Percentiles rank a stretch among this genome's conserved stretches.
Conservation (phyloP, 2,797 vertebrate genomes). For the Simalia tracyae region DNA sequence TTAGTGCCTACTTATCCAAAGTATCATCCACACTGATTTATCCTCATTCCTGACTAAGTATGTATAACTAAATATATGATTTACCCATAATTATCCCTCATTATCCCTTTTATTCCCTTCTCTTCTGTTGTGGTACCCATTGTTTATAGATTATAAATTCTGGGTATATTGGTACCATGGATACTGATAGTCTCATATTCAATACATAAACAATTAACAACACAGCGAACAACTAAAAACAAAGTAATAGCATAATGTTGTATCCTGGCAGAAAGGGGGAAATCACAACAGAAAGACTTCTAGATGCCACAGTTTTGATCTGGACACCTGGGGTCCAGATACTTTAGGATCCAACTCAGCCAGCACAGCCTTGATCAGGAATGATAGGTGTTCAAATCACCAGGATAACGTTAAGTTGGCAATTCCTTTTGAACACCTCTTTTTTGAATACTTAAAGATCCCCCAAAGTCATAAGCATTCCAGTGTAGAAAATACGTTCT, state of each 20-base stretch:
- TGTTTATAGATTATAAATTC: not conserved
- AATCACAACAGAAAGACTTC: not conserved
- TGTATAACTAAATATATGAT: not conserved
- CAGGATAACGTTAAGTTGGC: not conserved
- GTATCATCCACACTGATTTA: not conserved
- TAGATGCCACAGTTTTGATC: not conserved
- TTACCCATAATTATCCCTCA: not conserved
- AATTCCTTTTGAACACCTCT: not conserved
- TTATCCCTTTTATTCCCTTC: not conserved
- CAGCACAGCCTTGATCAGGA: not conserved
- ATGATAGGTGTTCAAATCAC: not conserved
- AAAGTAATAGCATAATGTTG: not conserved
- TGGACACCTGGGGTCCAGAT: not conserved
- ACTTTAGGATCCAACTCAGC: not conserved
- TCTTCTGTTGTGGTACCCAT: not conserved
- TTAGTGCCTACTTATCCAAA: not conserved
- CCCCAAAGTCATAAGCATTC: not conserved
- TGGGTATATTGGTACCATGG: not conserved
- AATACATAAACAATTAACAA: not conserved
- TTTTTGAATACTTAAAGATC: not conserved
- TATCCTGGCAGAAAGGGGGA: not conserved
- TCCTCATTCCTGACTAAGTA: no score
- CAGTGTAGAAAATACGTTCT: not conserved
- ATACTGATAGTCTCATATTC: not conserved
- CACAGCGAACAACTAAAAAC: not conserved